phyloP scores from a whole-genome alignment of 2,888 invertebrate species.

The Arctia plantaginis region DNA sequence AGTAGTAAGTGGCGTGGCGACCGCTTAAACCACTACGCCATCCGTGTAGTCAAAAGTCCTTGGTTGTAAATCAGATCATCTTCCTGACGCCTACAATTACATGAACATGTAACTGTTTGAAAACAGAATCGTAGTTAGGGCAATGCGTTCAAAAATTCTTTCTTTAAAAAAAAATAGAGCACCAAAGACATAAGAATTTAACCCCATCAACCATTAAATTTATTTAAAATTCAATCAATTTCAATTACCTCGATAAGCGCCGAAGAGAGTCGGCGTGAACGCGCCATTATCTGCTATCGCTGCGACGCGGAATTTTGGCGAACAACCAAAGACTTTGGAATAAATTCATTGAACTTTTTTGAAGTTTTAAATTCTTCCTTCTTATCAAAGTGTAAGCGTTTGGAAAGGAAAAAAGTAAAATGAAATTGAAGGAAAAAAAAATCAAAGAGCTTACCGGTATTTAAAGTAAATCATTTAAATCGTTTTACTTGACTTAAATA shows the following conservation, averaged over 20 bases:
- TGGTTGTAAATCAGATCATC: too few relatives aligned
- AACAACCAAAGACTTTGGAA: constrained; percentile 20
- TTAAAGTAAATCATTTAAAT: background rate
- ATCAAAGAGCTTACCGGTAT: background rate
- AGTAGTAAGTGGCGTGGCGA: too few relatives aligned
- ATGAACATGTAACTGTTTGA: too few relatives aligned
- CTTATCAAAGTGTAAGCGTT: constrained; percentile 22
- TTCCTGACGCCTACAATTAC: background rate
- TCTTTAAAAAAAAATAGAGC: background rate
- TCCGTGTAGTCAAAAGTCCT: too few relatives aligned
- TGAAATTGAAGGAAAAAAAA: constrained; percentile 14
- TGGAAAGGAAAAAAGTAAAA: constrained; percentile 13
- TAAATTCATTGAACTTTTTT: constrained; percentile 29
- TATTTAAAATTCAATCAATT: constrained; percentile 25
- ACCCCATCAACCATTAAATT: constrained; percentile 6
- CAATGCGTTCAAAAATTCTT: background rate
- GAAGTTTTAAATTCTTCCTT: constrained; percentile 24
- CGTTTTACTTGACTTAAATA: background rate
- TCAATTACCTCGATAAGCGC: constrained; percentile 17
- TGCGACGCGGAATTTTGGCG: constrained; percentile 14
- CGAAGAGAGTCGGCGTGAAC: constrained; percentile 12
- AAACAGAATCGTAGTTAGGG: background rate
- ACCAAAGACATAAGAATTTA: background rate
- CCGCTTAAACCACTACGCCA: too few relatives aligned
- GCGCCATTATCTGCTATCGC: constrained; percentile 20